Evolutionary conservation across 2,797 vertebrate species (phyloP).

Genomic region (Betta splendens): DNA sequence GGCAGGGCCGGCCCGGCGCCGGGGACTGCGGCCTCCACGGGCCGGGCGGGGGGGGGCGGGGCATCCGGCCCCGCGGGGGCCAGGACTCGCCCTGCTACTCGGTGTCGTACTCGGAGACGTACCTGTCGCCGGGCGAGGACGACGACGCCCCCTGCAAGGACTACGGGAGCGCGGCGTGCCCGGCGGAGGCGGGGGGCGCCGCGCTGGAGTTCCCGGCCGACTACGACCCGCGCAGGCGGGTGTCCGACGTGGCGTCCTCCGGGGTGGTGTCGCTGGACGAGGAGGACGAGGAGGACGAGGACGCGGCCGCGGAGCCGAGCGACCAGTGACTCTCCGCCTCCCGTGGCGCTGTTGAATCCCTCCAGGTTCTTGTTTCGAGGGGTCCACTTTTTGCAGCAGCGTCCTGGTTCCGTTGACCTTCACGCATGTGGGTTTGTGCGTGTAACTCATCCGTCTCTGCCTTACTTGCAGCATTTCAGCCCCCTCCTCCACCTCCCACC

Average conservation of each 20-base stretch:
- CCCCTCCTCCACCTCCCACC: conserved; percentile 16
- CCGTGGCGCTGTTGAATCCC: conserved; percentile 30
- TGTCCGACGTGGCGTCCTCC: conserved; percentile 92
- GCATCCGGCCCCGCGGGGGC: conserved; percentile 82
- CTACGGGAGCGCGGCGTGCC: conserved; percentile 79
- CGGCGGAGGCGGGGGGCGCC: conserved; percentile 50
- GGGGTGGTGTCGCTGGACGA: conserved; percentile 94
- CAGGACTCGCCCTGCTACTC: conserved; percentile 89
- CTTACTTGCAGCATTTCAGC: conserved; percentile 66
- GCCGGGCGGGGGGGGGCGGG: conserved; percentile 82
- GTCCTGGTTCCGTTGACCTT: conserved; percentile 13
- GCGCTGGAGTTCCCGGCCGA: conserved; percentile 49
- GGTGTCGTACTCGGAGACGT: conserved; percentile 89
- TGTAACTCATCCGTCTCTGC: conserved; percentile 64
- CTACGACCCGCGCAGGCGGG: conserved; percentile 83
- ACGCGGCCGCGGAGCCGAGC: conserved; percentile 62
- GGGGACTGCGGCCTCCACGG: conserved; percentile 88
- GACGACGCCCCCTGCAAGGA: conserved; percentile 90
- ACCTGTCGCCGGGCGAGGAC: conserved; percentile 88
- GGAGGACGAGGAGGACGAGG: conserved; percentile 80
- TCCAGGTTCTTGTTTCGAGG: conserved; percentile 9
- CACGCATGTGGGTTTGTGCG: conserved; percentile 36
- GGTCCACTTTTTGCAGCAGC: conserved; percentile 18
- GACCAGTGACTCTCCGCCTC: conserved; percentile 60
- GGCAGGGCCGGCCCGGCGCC: conserved; percentile 54